Evolutionary conservation across 2,888 invertebrate species (phyloP), one percentile per base, ranked within the genome.

Genomic region (Tolmerus cingulatus): DNA sequence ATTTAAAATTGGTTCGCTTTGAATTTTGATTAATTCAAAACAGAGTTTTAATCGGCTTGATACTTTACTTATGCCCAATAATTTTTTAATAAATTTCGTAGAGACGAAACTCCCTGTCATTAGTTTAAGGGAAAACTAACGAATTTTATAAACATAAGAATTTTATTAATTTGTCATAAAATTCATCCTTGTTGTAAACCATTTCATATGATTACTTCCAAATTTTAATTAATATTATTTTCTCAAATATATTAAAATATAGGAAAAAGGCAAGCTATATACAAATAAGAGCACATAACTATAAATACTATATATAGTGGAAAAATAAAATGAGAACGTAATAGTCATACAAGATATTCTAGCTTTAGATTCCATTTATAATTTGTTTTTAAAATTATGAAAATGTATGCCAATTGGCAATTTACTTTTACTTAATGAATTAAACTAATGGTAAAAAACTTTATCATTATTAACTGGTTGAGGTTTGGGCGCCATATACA

Each of bases 401-500:
- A 78, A 78, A 79, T 27, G 86, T 86, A 86, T 79, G 86, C 78
- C 78, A 78, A 34, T 79, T 43, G 86, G 86, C 86, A 86, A 86
- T 46, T 40, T 77, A 77, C 40, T 66, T 66, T 66, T 23, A 66
- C 19, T 27, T 66, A 19, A 66, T 66, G 12, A n/a, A 27, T 66
- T 19, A 8, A 19, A 66, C 19, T 19, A 66, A 66, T 66, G 27
- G 5, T 66, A 66, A 19, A 66, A 27, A 86, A 55, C n/a, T 37
- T 19, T 76, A 27, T 27, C 19, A 46, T 23, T 66, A 23, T 66
- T 34, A 84, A 19, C 37, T 79, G 87, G 87, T 86, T 85, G 76
- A 78, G 87, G 87, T 87, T 43, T 86, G 87, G 87, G 87, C 78
- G 87, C 87, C 87, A 87, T 87, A 87, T 84, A 40, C 23, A 84